Evolutionary conservation across 1,140 invertebrate genomes (phyloP).

Genomic region (Chionoecetes opilio): DNA sequence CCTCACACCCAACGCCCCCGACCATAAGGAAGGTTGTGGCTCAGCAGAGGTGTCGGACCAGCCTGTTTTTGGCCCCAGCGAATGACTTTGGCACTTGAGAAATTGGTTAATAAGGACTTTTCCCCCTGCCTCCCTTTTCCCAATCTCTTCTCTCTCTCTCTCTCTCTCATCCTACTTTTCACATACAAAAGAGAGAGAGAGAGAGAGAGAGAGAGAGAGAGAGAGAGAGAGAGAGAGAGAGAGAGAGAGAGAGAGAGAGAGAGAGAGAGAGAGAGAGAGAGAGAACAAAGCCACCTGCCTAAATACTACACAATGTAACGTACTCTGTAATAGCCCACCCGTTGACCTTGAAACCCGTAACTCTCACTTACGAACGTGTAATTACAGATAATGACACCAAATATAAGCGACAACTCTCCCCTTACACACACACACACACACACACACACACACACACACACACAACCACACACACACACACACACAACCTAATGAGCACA

Average conservation of each 20-base stretch:
- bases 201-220: constrained; percentile 28
- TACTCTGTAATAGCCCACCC: too few relatives aligned
- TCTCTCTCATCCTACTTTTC: neutral
- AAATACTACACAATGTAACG: too few relatives aligned
- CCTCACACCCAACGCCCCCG: neutral
- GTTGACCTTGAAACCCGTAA: too few relatives aligned
- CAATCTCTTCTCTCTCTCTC: neutral
- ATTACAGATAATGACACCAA: too few relatives aligned
- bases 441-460: too few relatives aligned
- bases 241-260: neutral
- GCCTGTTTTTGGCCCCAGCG: neutral
- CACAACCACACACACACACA: too few relatives aligned
- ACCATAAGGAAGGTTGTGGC: neutral
- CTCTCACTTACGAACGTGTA: too few relatives aligned
- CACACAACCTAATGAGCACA: too few relatives aligned
- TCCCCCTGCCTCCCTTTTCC: neutral
- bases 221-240: constrained; percentile 34
- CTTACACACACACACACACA: too few relatives aligned
- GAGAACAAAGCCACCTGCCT: too few relatives aligned
- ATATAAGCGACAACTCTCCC: too few relatives aligned
- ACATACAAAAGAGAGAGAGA: neutral
- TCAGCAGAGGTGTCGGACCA: neutral
- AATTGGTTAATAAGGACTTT: constrained; percentile 46
- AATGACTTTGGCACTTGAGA: constrained; percentile 60
- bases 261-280: too few relatives aligned